Percentiles rank a stretch among this genome's conserved stretches.
phyloP scores from a whole-genome alignment of 2,113 vertebrate genomes.

The Brachyhypopomus occidentalis region DNA sequence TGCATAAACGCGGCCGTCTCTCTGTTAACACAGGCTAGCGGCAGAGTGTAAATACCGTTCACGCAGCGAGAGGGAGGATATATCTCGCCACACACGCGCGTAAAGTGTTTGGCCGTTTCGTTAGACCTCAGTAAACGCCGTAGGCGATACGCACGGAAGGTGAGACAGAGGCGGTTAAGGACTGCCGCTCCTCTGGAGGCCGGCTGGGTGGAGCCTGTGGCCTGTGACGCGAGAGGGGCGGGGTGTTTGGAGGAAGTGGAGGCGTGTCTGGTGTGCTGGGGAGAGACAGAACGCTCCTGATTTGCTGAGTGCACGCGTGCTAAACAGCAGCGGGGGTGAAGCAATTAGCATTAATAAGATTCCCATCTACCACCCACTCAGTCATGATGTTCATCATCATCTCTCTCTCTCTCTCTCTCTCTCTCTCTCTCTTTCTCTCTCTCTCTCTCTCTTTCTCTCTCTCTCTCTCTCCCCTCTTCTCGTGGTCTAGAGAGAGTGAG shows the following conservation, averaged over 20 bases:
- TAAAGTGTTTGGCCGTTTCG: slow-evolving; percentile 26
- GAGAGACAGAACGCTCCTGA: no score
- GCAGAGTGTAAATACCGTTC: slow-evolving; percentile 42
- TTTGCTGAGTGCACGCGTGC: background rate
- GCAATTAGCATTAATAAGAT: slow-evolving; percentile 52
- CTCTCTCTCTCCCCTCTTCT: background rate
- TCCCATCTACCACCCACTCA: slow-evolving; percentile 46
- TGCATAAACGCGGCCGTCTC: background rate
- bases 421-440: no score
- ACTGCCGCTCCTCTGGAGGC: no score
- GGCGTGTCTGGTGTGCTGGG: background rate
- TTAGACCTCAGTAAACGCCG: background rate
- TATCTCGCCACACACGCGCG: slow-evolving; percentile 34
- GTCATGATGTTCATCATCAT: slow-evolving; percentile 32
- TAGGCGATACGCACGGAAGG: no score
- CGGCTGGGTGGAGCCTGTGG: no score
- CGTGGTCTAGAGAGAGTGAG: background rate
- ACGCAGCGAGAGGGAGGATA: slow-evolving; percentile 24
- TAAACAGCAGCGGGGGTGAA: slow-evolving; percentile 31
- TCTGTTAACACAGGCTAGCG: slow-evolving; percentile 31
- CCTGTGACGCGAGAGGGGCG: no score
- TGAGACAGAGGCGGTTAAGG: no score
- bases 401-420: no score
- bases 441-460: slow-evolving; percentile 1
- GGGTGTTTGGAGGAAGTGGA: no score